phyloP scores from a whole-genome alignment of 2,888 invertebrate species.

The Tenodera sinensis region DNA sequence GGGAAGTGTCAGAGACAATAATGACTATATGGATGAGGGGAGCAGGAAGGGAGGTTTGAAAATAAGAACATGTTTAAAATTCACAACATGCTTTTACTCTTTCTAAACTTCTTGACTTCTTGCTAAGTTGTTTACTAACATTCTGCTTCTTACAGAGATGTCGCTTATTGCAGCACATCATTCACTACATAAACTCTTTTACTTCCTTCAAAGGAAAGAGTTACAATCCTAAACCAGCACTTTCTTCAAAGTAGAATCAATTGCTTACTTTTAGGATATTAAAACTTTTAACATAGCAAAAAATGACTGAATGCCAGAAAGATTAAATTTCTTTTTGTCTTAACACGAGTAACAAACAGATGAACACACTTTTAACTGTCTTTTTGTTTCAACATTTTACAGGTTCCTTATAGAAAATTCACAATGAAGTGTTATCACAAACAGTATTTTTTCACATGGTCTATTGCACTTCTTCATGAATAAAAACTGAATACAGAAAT shows the following conservation, averaged over 20 bases:
- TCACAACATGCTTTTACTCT: conserved; percentile 12
- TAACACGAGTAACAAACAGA: not conserved
- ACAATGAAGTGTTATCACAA: not conserved
- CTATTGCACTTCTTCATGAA: not conserved
- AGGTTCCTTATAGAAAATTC: not conserved
- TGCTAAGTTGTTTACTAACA: not conserved
- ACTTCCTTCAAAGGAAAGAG: not conserved
- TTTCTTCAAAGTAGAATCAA: not conserved
- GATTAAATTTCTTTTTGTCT: not conserved
- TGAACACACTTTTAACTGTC: not conserved
- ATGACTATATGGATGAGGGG: no score
- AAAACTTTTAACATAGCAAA: not conserved
- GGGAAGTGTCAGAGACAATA: no score
- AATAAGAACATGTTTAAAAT: not conserved
- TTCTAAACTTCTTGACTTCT: not conserved
- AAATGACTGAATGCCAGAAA: conserved; percentile 1
- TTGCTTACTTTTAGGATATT: not conserved
- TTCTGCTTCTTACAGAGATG: not conserved
- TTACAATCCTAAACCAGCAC: not conserved
- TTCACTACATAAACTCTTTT: not conserved
- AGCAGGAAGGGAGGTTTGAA: not conserved
- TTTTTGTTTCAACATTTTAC: not conserved
- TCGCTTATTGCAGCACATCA: not conserved
- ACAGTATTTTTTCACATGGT: not conserved
- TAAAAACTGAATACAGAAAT: not conserved